Base-by-base conservation (phyloP, 2,113 vertebrate genomes). In the Dasypus novemcinctus region DNA sequence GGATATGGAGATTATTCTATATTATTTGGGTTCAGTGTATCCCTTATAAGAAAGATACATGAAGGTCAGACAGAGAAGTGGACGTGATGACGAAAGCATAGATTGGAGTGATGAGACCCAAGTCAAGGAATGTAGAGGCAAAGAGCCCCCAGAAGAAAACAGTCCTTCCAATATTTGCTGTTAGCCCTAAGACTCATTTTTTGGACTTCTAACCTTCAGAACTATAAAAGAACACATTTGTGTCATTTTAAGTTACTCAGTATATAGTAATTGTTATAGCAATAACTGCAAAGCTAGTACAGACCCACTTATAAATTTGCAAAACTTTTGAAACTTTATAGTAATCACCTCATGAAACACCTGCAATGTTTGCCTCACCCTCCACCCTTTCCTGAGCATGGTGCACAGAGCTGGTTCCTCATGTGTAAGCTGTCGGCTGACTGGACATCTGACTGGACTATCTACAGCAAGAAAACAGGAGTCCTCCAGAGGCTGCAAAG, bases 61-160 rank as follows among this genome's bases (percentile, higher is more conserved):
- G 38, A n/a, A 89, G 20, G 20, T 41, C 6, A 74, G 59, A n/a
- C 38, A 57, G 29, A 74, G 14, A 15, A 63, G 72, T 93, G 75
- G 75, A 49, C 20, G 2, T 5, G 5, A 71, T 10, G 20, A 66
- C 6, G 12, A 59, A 89, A 59, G 29, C 75, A 84, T 71, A 90
- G n/a, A 23, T 1, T 1, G 0, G 3, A 61, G 52, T 23, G 79
- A 57, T 4, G 8, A 33, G 12, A 7, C 0, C 36, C 7, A 43
- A 78, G 23, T 18, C 18, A 75, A 49, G 4, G 46, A 59, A 33
- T 5, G 43, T 4, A 0, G 4, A 75, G 43, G 25, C 25, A 23
- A 63, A 69, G 25, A 94, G 25, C 14, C 11, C 83, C 25, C 15
- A 10, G 4, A 31, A 66, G 43, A 41, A 79, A 69, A 5, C 41